Evolutionary conservation across 2,888 invertebrate genomes (phyloP), one percentile per base, ranked within the genome.

Genomic region (Scaptomyza caliginosa): DNA sequence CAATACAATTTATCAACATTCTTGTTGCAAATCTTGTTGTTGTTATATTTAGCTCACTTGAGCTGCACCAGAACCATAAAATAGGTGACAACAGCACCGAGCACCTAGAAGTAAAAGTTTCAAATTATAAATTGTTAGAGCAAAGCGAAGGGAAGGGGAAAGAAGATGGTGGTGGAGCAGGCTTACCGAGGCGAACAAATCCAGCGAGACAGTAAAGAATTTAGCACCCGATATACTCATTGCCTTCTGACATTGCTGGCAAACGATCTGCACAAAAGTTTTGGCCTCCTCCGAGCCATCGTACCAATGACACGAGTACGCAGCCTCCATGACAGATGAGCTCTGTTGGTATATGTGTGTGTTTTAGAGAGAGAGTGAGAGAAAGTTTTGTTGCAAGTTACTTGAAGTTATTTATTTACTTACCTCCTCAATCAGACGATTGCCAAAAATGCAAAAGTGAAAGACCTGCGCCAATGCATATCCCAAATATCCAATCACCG

Each of bases 61-160:
- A 97, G 94, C 91, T 96, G 96, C 50, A 97, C 96, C 93, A 97
- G 92, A 92, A 96, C 96, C 96, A 97, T 96, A 93, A 97, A 97
- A 92, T 97, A 96, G 24, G 96, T 97, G 0, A 97, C 96, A 4
- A 96, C 95, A 34, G 96, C 96, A 70, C 96, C 96, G 32, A 97
- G 93, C 10, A 97, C 96, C 96, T 96, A 11, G 67, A 40, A 77
- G n/a, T n/a, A n/a, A 54, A 52, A 49, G 43, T 46, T 57, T n/a
- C 5, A 34, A 56, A 52, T 67, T 64, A 24, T 30, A 55, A 43
- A 38, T 52, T 38, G 32, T 34, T 11, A 16, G 7, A 2, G 26
- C 16, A 10, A 13, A 16, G 10, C n/a, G 17, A 10, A 16, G n/a
- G 2, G 10, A 4, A 2, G 10, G 5, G 4, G 34, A 4, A 2